Conservation (phyloP, 1,140 invertebrate genomes). For the Cydia strobilella region DNA sequence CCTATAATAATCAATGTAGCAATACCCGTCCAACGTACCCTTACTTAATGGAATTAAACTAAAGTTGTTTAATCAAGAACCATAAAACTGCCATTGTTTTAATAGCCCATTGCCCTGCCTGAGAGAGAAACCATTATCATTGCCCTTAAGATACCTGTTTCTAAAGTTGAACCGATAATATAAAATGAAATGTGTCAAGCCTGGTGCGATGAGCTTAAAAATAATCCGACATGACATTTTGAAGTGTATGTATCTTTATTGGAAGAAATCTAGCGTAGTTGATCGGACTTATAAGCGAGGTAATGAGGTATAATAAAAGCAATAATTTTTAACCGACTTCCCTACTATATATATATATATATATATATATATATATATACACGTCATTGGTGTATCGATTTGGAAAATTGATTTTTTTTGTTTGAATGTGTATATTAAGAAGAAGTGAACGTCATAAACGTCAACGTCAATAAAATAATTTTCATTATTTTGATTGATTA, state of each 20-base stretch:
- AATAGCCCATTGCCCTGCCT: conserved; percentile 1
- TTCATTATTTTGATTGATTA: too few relatives aligned
- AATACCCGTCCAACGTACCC: neutral
- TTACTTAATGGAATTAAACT: conserved; percentile 19
- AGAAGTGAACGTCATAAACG: too few relatives aligned
- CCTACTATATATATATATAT: too few relatives aligned
- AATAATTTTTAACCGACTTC: too few relatives aligned
- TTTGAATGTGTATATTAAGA: too few relatives aligned
- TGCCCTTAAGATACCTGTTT: conserved; percentile 16
- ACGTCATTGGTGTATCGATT: too few relatives aligned
- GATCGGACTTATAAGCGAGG: neutral
- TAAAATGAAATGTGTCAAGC: conserved; percentile 2
- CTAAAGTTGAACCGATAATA: conserved; percentile 3
- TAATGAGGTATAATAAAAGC: conserved; percentile 2
- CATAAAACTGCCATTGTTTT: conserved; percentile 27
- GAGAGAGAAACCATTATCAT: conserved; percentile 1
- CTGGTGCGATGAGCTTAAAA: neutral
- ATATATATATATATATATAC: too few relatives aligned
- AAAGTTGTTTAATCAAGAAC: neutral
- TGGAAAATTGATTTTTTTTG: too few relatives aligned
- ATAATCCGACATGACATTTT: conserved; percentile 26
- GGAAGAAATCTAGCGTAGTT: conserved; percentile 11
- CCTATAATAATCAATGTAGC: neutral
- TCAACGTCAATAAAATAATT: too few relatives aligned
- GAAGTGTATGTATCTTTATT: conserved; percentile 14